phyloP scores from a whole-genome alignment of 2,888 invertebrate genomes.

The Cyrtodaria siliqua region DNA sequence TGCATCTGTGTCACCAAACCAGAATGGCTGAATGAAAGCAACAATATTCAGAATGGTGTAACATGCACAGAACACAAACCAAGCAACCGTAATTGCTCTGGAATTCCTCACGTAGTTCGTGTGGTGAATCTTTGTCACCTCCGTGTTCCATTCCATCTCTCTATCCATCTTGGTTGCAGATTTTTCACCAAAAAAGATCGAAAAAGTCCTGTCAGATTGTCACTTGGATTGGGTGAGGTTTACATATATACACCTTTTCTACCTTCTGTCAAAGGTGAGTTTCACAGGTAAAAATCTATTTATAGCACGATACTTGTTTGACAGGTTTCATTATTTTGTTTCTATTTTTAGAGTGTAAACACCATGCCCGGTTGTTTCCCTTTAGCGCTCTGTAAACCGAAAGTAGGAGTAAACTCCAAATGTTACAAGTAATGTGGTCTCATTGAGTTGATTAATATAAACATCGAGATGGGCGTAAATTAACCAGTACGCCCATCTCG shows the following conservation, averaged over 20 bases:
- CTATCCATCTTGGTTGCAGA: slow-evolving; percentile 61
- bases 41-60: slow-evolving; percentile 98
- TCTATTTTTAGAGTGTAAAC: slow-evolving; percentile 19
- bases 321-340: slow-evolving; percentile 41
- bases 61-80: slow-evolving; percentile 99
- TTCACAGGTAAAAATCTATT: slow-evolving; percentile 41
- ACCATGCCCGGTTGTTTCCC: too few relatives aligned
- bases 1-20: slow-evolving; percentile 86
- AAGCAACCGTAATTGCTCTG: slow-evolving; percentile 96
- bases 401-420: too few relatives aligned
- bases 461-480: too few relatives aligned
- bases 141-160: slow-evolving; percentile 75
- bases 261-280: slow-evolving; percentile 56
- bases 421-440: too few relatives aligned
- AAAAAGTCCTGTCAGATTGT: slow-evolving; percentile 6
- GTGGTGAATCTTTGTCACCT: slow-evolving; percentile 79
- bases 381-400: too few relatives aligned
- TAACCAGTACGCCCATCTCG: too few relatives aligned
- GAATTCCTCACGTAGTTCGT: slow-evolving; percentile 86
- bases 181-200: slow-evolving; percentile 1
- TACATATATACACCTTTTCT: slow-evolving; percentile 45
- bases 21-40: slow-evolving; percentile 95
- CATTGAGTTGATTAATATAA: too few relatives aligned
- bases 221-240: slow-evolving; percentile 45
- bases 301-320: slow-evolving; percentile 38